Evolutionary conservation across 2,113 vertebrate genomes (phyloP), one percentile per base, ranked within the genome.

Genomic region (Danionella cerebrum): DNA sequence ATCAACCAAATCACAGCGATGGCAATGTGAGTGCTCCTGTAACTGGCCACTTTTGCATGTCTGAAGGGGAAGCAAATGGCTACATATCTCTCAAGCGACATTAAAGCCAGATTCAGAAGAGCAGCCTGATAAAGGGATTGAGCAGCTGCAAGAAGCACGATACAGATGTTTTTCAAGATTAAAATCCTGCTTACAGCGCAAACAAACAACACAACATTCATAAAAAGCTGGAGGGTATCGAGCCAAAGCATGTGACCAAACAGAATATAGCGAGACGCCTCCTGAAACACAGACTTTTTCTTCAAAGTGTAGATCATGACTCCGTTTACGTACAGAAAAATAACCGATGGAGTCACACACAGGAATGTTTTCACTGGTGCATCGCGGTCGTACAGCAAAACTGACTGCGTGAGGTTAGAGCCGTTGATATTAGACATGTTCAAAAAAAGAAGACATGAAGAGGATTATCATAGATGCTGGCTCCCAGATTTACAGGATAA

Each of bases 11-110:
- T 72, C 0, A 73, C 38, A 5, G 25, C 38, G 0, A 84, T 69
- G 47, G 70, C 75, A 5, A 70, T 21, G 3, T 18, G 4, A 0
- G 79, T 78, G 0, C 1, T 66, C 24, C 65, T 77, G 1, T 6
- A 14, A 0, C 71, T 82, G 22, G 66, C 42, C n/a, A 84, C 71
- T 4, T 51, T 29, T 6, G 60, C 41, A 9, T 84, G 79, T 19
- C 74, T 80, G 16, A 85, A 74, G 0, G 84, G 80, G 21, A 82
- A 79, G 45, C 81, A 83, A 27, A 85, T 67, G 9, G 83, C 79
- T 6, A 85, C 54, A 16, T 83, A 85, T 11, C 83, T 74, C 69
- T 86, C 80, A 35, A 84, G 33, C 27, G 77, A 82, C 83, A 86
- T 85, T 11, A 79, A 48, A n/a, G 82, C 79, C 0, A 83, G 68